Evolutionary conservation across 1,140 invertebrate species (phyloP), one percentile per base, ranked within the genome.

Genomic region (Heliconius nattereri): DNA sequence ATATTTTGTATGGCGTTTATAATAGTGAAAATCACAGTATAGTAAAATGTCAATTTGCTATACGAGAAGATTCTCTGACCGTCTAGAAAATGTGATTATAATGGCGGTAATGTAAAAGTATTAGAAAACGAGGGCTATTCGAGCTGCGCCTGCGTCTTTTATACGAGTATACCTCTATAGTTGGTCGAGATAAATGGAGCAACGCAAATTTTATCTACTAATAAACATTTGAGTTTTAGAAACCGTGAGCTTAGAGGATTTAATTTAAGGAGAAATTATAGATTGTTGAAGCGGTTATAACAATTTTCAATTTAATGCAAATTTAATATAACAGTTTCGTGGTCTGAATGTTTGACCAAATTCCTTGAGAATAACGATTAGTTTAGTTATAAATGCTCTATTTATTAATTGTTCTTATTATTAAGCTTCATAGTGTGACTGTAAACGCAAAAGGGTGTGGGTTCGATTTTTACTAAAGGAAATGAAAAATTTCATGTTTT

Each of bases 11-110:
- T 16, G 3, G 7, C 26, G 0, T 66, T 26, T 66, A 29, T 26
- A 11, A 23, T 13, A 29, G 60, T 26, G 60, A 66, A 66, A 66
- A 66, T 60, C 23, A 11, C 49, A 19, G 19, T 7, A 57, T 57
- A 45, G n/a, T 23, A 26, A 66, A 66, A 66, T 66, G 60, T 23
- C 60, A 26, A 16, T 71, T 71, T 37, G 16, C 29, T 37, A 37
- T 26, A 71, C 40, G 16, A 84, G 80, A 80, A 89, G 85, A 84
- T 84, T 86, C 82, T 81, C 84, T 83, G 88, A 89, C 85, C 85
- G 81, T 91, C 86, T 85, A 83, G 76, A 87, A 91, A 92, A 92
- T 91, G 90, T 79, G 79, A 84, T 92, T 91, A 91, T 91, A 91
- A 91, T 92, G 84, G 85, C 81, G 81, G 81, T 85, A 89, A 88